Percentiles rank a stretch among this genome's conserved stretches.
phyloP scores from a whole-genome alignment of 1,140 invertebrate genomes.

The Anastatus disparis region DNA sequence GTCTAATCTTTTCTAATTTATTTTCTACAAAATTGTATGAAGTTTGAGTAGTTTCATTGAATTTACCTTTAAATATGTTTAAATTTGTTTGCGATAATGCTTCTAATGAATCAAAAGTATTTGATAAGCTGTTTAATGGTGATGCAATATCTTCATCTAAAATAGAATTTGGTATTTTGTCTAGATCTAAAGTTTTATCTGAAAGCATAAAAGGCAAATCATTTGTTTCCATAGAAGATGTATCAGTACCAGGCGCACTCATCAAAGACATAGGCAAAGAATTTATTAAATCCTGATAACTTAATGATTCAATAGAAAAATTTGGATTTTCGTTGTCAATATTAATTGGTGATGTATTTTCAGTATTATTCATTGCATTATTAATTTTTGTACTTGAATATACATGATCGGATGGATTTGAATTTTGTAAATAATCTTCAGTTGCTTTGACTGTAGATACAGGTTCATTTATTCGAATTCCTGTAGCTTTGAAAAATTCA shows the following conservation, averaged over 20 bases:
- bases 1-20: conserved; percentile 23
- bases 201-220: conserved; percentile 18
- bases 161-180: conserved; percentile 21
- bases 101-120: conserved; percentile 11
- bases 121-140: neutral
- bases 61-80: conserved; percentile 11
- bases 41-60: neutral
- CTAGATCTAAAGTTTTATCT: conserved; percentile 11
- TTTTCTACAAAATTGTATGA: neutral
- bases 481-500: conserved; percentile 40
- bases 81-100: conserved; percentile 15
- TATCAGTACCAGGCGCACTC: conserved; percentile 7
- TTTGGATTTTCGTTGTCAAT: conserved; percentile 23
- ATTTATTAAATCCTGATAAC: conserved; percentile 34
- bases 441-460: conserved; percentile 25
- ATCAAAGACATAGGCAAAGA: conserved; percentile 15
- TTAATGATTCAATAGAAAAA: conserved; percentile 27
- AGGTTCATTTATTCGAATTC: conserved; percentile 35
- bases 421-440: conserved; percentile 28
- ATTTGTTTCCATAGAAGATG: conserved; percentile 18
- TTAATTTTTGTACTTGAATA: conserved; percentile 29
- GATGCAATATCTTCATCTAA: conserved; percentile 13
- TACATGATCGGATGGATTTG: conserved; percentile 19
- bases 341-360: neutral
- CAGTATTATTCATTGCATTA: neutral